Percentiles rank a stretch among this genome's conserved stretches.
Conservation (phyloP, 2,888 invertebrate species). For the Hirtodrosophila histrioides region DNA sequence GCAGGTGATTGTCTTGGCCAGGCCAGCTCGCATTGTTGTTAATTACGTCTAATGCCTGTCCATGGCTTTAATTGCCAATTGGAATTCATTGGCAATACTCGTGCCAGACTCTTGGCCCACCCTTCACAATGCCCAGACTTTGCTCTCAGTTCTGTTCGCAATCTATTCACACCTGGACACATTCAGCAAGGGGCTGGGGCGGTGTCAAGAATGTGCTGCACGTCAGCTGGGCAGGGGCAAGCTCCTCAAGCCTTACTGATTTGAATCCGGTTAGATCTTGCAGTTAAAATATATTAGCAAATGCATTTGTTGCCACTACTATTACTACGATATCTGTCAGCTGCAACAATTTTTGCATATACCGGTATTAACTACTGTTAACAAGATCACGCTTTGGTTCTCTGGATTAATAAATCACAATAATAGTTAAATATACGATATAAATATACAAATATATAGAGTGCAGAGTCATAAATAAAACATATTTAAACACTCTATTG, state of each 20-base stretch:
- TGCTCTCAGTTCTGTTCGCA: conserved; percentile 6
- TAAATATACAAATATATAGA: too few relatives aligned
- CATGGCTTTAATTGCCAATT: conserved; percentile 22
- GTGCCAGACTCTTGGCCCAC: conserved; percentile 25
- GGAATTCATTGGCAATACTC: conserved; percentile 20
- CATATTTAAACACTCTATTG: too few relatives aligned
- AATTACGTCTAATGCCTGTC: conserved; percentile 14
- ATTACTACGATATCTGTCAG: conserved; percentile 6
- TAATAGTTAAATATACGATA: conserved; percentile 13
- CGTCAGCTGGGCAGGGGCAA: conserved; percentile 5
- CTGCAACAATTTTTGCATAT: conserved; percentile 5
- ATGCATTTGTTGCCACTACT: neutral
- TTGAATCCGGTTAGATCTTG: conserved; percentile 47
- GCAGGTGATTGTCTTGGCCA: conserved; percentile 23
- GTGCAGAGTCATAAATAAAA: too few relatives aligned
- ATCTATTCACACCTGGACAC: conserved; percentile 8
- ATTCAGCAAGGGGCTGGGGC: neutral
- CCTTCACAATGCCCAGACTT: conserved; percentile 32
- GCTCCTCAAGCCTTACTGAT: conserved; percentile 9
- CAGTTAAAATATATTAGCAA: conserved; percentile 2
- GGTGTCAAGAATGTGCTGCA: neutral
- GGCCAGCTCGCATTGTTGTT: conserved; percentile 6
- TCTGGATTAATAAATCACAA: conserved; percentile 36
- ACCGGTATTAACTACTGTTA: conserved; percentile 2
- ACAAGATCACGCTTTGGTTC: conserved; percentile 32